Conservation (phyloP, 2,113 vertebrate genomes). For the Hystrix cristata region DNA sequence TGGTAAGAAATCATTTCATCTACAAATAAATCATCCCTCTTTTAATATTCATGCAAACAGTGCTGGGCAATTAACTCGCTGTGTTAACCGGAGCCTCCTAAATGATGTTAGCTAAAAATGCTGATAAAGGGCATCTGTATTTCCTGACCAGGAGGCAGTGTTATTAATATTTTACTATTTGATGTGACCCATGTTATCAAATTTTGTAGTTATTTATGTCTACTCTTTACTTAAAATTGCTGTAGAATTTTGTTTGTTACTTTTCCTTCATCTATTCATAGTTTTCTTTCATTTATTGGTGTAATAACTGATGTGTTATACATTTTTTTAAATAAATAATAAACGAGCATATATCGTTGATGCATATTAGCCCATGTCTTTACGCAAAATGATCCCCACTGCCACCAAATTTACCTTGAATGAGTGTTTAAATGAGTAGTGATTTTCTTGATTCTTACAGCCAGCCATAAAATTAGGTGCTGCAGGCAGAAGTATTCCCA, state of each 20-base stretch:
- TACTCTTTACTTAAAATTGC: neutral
- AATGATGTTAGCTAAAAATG: neutral
- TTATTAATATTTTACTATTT: neutral
- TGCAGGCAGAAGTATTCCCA: neutral
- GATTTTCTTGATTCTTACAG: neutral
- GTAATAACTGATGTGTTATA: neutral
- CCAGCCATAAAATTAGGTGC: too few species aligned
- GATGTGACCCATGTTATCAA: neutral
- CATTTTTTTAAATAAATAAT: constrained; percentile 15
- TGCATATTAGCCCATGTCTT: neutral
- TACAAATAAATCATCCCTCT: neutral
- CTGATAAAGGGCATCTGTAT: neutral
- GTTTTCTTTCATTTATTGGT: neutral
- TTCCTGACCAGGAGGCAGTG: neutral
- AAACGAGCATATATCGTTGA: neutral
- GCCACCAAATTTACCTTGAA: too few species aligned
- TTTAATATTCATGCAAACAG: neutral
- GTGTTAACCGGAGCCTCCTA: neutral
- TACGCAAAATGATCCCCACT: neutral
- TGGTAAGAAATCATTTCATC: constrained; percentile 36
- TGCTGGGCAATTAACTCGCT: neutral
- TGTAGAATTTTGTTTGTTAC: neutral
- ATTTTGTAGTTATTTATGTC: neutral
- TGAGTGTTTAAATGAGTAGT: neutral
- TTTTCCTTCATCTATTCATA: neutral